Conservation (phyloP, 2,888 invertebrate genomes). For the Trilocha varians region DNA sequence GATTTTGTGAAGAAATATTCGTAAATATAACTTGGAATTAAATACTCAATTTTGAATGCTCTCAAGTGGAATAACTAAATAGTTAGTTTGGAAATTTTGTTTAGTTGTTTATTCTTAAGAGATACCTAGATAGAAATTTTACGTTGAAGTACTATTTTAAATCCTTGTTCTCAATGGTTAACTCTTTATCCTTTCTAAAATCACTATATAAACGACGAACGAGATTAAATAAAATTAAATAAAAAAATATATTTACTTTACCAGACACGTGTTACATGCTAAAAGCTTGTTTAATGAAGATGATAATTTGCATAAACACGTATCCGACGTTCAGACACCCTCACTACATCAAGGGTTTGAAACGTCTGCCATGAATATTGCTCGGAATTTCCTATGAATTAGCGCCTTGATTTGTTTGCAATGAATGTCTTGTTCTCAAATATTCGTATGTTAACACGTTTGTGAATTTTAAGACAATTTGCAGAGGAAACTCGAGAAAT, state of each 20-base stretch:
- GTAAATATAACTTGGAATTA: too few relatives aligned
- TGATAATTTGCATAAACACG: slow-evolving; percentile 67
- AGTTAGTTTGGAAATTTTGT: too few relatives aligned
- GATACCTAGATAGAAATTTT: too few relatives aligned
- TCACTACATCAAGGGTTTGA: slow-evolving; percentile 53
- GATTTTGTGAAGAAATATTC: too few relatives aligned
- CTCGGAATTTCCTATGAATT: slow-evolving; percentile 31
- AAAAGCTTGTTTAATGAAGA: slow-evolving; percentile 45
- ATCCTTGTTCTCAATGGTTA: background rate
- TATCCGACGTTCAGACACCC: slow-evolving; percentile 65
- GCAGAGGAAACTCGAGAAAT: background rate
- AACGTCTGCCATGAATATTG: slow-evolving; percentile 54
- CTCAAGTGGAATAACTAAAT: too few relatives aligned
- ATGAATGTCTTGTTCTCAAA: slow-evolving; percentile 34
- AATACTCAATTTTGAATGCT: too few relatives aligned
- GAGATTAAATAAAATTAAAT: too few relatives aligned
- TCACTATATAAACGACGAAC: too few relatives aligned
- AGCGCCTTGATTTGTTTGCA: slow-evolving; percentile 29
- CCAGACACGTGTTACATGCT: too few relatives aligned
- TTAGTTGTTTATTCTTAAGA: too few relatives aligned
- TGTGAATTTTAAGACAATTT: slow-evolving; percentile 1
- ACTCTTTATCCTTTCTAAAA: slow-evolving; percentile 32
- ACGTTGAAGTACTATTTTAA: too few relatives aligned
- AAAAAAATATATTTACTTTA: too few relatives aligned
- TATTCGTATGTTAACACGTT: slow-evolving; percentile 17